These are phyloP conservation scores for Folsomia manolachei DNA, from an alignment of 2,888 invertebrate species.

Conservation along the genomic window DNA sequence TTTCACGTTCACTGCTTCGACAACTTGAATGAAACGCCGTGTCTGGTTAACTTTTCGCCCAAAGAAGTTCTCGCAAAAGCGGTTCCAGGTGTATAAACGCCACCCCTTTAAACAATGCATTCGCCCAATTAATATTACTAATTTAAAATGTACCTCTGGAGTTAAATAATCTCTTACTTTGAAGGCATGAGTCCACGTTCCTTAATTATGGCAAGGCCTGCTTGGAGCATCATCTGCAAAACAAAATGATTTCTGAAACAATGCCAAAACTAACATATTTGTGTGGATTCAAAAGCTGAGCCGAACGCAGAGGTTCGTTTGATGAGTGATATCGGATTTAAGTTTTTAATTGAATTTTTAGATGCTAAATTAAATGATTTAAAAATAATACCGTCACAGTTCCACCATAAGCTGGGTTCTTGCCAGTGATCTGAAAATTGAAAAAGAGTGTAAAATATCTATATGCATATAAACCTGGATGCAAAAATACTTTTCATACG, in stretches of 20 bases:
- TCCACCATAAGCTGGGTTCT: slow-evolving; percentile 77
- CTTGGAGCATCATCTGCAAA: slow-evolving; percentile 67
- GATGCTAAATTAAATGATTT: too few species aligned
- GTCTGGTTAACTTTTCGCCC: slow-evolving; percentile 69
- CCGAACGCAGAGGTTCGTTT: too few species aligned
- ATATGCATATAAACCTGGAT: not conserved
- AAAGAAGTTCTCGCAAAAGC: slow-evolving; percentile 80
- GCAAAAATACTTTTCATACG: not conserved
- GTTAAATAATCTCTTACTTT: slow-evolving; percentile 58
- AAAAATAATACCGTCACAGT: too few species aligned
- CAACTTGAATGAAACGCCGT: slow-evolving; percentile 68
- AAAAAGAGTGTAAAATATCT: not conserved
- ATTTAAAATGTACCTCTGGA: too few species aligned
- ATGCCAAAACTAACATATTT: too few species aligned
- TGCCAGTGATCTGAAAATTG: slow-evolving; percentile 58
- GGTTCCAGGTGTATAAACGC: slow-evolving; percentile 79
- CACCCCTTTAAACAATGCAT: slow-evolving; percentile 63
- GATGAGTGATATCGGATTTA: too few species aligned
- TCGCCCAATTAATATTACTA: not conserved
- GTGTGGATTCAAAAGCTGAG: too few species aligned
- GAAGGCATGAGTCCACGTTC: slow-evolving; percentile 74
- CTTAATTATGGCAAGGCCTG: slow-evolving; percentile 71
- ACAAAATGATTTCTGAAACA: too few species aligned
- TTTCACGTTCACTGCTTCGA: not conserved
- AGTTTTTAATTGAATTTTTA: too few species aligned